These are phyloP conservation scores for Siphonodentalium dalli DNA, from an alignment of 2,888 invertebrate genomes.

Conservation along the genomic window DNA sequence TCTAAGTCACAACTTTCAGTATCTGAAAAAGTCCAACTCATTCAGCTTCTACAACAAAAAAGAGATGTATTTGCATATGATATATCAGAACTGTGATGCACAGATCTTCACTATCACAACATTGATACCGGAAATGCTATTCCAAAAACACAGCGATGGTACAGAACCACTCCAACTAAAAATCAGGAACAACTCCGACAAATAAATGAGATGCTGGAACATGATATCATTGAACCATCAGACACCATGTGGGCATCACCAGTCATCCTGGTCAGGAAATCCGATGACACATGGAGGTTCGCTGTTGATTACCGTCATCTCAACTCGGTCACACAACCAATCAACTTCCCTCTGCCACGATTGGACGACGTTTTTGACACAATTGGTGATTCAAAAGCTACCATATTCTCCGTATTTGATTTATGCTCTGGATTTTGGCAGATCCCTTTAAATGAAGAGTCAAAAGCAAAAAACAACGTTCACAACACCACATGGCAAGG, in stretches of 20 bases:
- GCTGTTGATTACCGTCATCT: constrained; percentile 31
- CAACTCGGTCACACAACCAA: constrained; percentile 28
- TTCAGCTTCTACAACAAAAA: no score
- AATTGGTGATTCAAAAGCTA: constrained; percentile 20
- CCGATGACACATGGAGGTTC: constrained; percentile 23
- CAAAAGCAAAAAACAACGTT: background rate
- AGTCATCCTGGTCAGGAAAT: constrained; percentile 29
- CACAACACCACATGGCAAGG: no score
- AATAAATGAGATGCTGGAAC: constrained; percentile 17
- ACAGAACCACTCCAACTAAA: constrained; percentile 15
- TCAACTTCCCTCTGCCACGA: constrained; percentile 31
- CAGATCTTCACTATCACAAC: no score
- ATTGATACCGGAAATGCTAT: no score
- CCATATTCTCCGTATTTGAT: constrained; percentile 26
- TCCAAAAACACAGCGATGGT: constrained; percentile 13
- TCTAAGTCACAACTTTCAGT: no score
- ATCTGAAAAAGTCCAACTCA: no score
- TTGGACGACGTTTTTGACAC: constrained; percentile 28
- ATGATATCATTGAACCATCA: constrained; percentile 25
- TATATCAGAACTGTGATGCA: no score
- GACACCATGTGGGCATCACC: constrained; percentile 23
- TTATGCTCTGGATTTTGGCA: constrained; percentile 26
- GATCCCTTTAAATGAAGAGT: constrained; percentile 20
- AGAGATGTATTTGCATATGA: no score
- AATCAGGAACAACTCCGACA: constrained; percentile 23